phyloP scores from a whole-genome alignment of 2,113 vertebrate genomes.

The Poecile atricapillus region DNA sequence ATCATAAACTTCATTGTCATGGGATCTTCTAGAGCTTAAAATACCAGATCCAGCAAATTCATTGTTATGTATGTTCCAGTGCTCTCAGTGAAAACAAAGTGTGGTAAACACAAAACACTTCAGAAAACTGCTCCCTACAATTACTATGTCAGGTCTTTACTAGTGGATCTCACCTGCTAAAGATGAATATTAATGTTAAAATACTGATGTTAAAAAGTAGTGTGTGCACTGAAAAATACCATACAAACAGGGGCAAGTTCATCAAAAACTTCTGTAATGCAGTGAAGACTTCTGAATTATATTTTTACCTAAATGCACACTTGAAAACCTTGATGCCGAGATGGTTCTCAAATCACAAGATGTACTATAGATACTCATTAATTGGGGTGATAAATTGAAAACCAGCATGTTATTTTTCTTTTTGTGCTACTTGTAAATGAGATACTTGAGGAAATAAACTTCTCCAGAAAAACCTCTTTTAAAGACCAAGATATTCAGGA shows the following conservation, averaged over 20 bases:
- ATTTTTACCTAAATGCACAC: background rate
- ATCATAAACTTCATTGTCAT: background rate
- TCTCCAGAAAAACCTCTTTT: background rate
- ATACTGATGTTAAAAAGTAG: background rate
- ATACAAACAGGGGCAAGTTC: background rate
- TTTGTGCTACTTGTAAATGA: background rate
- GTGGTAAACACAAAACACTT: background rate
- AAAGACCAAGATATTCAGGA: background rate
- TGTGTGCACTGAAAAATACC: background rate
- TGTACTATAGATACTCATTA: background rate
- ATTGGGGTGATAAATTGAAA: background rate
- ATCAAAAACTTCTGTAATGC: background rate
- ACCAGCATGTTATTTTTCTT: background rate
- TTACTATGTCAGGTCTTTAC: background rate
- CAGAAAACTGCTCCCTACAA: background rate
- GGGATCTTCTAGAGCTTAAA: background rate
- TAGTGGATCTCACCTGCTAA: background rate
- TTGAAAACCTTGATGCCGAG: background rate
- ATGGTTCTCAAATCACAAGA: background rate
- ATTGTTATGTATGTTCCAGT: background rate
- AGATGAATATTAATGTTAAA: background rate
- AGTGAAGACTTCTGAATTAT: background rate
- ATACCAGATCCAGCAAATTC: background rate
- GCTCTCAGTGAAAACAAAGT: background rate
- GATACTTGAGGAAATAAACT: background rate